phyloP scores from a whole-genome alignment of 2,888 invertebrate genomes.

The Eudasyphora cyanicolor region DNA sequence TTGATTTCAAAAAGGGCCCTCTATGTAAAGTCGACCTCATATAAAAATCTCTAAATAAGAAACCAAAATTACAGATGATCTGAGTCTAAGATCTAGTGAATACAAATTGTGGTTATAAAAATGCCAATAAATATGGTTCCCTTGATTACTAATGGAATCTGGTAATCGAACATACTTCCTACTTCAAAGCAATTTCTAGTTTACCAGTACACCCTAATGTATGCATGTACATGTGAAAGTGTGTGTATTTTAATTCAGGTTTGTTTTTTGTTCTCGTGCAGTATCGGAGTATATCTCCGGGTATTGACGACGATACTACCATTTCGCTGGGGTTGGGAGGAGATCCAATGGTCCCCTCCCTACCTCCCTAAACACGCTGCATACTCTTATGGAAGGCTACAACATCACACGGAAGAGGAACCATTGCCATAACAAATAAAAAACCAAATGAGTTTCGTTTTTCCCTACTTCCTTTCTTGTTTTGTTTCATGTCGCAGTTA shows the following conservation, averaged over 20 bases:
- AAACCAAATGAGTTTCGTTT: constrained; percentile 14
- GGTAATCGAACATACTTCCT: too few relatives aligned
- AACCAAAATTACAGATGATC: too few relatives aligned
- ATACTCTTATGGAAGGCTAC: neutral
- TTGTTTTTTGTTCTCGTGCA: neutral
- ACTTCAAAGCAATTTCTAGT: too few relatives aligned
- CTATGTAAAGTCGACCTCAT: too few relatives aligned
- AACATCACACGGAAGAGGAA: neutral
- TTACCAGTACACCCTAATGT: too few relatives aligned
- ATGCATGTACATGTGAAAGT: neutral
- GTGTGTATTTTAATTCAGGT: neutral
- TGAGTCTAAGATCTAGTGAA: too few relatives aligned
- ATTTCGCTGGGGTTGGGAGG: neutral
- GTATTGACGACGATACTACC: neutral
- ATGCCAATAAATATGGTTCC: too few relatives aligned
- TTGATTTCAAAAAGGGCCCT: too few relatives aligned
- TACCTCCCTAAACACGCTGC: neutral
- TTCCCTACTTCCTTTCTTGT: neutral
- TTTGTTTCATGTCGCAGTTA: constrained; percentile 1
- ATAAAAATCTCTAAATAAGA: too few relatives aligned
- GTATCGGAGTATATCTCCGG: neutral
- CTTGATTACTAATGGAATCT: too few relatives aligned
- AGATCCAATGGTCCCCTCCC: neutral
- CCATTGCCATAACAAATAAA: neutral
- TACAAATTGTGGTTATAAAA: too few relatives aligned